Evolutionary conservation across 2,888 invertebrate genomes (phyloP), one percentile per base, ranked within the genome.

Genomic region (Chrysodeixis includens): DNA sequence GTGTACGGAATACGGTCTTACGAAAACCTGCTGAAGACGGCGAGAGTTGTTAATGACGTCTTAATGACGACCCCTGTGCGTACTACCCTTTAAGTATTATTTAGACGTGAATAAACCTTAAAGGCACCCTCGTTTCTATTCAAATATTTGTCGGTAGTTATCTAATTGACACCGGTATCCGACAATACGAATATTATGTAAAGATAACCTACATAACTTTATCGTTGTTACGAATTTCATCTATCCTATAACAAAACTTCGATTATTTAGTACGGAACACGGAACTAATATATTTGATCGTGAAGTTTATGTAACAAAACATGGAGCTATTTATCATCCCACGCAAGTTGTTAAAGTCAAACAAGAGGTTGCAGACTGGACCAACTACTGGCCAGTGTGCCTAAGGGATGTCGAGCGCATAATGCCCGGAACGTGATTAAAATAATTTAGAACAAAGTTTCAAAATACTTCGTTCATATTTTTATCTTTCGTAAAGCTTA

Each of bases 21-120:
- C 82, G 75, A 82, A 83, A 84, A 82, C 81, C 83, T 86, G 85
- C 69, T 70, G 69, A 82, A 81, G 84, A 87, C 86, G 79, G 81
- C 78, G 78, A 80, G 82, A 85, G 82, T 76, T 83, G 84, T 83
- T 87, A 88, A 88, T 88, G 85, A 86, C 81, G 75, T 81, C 80
- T 79, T 87, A 87, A 88, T 86, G 86, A 87, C 85, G 78, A 67
- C 75, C 75, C 68, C 76, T 70, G 57, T 69, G 60, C 57, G 66
- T 56, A 71, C 51, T 69, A 69, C 61, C 60, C 66, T 65, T 79
- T 63, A 71, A 79, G 73, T 70, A 69, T 75, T 60, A 79, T 75
- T 78, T 69, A 53, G 55, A 68, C 62, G 58, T 66, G 66, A 78
- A 75, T 78, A 67, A 68, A 63, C 66, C 53, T 61, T 56, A 65